Evolutionary conservation across 2,888 invertebrate species (phyloP), one percentile per base, ranked within the genome.

Genomic region (Tetropium fuscum): DNA sequence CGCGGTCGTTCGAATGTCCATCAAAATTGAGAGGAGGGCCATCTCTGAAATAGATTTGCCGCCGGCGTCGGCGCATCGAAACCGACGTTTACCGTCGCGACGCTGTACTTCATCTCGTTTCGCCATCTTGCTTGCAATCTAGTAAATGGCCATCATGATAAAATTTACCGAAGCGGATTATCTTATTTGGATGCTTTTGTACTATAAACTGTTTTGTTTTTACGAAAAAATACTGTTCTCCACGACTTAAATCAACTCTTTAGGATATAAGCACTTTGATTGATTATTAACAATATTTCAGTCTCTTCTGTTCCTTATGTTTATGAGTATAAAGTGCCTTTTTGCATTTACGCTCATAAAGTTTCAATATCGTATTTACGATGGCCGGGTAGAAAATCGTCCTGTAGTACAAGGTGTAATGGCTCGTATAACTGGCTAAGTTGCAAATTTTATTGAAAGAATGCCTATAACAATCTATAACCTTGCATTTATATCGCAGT

Each of bases 1-100:
- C 81, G 82, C 81, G 81, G 81, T 80, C 81, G 79, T 80, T 79
- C 74, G 75, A 69, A 78, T 81, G 82, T 81, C 82, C 81, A 81
- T 82, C 82, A 82, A 82, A 81, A 81, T 82, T 78, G 81, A 81
- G 82, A 79, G 80, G 81, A 80, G 78, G 80, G 77, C 78, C 78
- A 77, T 77, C 77, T 78, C 75, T 74, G 79, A 77, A 80, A 80
- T 78, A 78, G 79, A 79, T 78, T 76, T 74, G 77, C 70, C 65
- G 64, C 63, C 73, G 73, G 71, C 74, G 74, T 70, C 73, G 70
- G 67, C 76, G 76, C 75, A 72, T 55, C 61, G 59, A 72, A 74
- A 71, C 72, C 73, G 65, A 60, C 67, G 71, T 69, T 51, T 51
- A 51, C 51, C 77, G 75, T 71, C 76, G 72, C 74, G 75, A 75